phyloP scores from a whole-genome alignment of 1,140 invertebrate genomes.

The Hyposmocoma kahamanoa region DNA sequence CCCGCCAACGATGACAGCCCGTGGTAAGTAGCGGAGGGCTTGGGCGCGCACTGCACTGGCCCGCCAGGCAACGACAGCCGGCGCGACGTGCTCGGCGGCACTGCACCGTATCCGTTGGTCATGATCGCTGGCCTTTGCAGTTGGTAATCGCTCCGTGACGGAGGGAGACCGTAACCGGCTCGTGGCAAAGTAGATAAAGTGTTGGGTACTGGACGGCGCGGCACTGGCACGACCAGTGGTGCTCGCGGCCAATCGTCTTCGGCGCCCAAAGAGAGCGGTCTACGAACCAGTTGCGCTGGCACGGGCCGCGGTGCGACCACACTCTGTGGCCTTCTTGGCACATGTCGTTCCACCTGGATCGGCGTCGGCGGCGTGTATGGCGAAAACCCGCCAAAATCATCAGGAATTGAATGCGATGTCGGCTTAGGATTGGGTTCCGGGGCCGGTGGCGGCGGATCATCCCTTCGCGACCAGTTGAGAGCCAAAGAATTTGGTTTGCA shows the following conservation, averaged over 20 bases:
- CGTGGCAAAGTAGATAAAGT: constrained; percentile 60
- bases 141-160: constrained; percentile 78
- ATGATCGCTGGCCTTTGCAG: constrained; percentile 69
- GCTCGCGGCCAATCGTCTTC: constrained; percentile 52
- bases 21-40: constrained; percentile 78
- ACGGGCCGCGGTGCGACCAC: constrained; percentile 60
- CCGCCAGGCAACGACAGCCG: constrained; percentile 52
- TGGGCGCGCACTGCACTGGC: constrained; percentile 61
- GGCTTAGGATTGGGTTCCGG: constrained; percentile 40
- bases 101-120: constrained; percentile 64
- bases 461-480: constrained; percentile 52
- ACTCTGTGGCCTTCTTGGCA: constrained; percentile 57
- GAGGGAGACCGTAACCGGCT: constrained; percentile 63
- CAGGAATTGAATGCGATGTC: constrained; percentile 45
- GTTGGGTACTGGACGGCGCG: constrained; percentile 56
- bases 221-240: constrained; percentile 58
- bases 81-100: constrained; percentile 53
- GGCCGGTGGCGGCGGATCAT: constrained; percentile 60
- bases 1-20: constrained; percentile 57
- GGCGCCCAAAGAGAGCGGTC: constrained; percentile 64
- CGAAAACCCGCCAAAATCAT: constrained; percentile 73
- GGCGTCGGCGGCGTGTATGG: constrained; percentile 75
- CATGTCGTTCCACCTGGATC: constrained; percentile 52
- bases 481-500: constrained; percentile 60
- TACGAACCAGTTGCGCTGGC: constrained; percentile 51